Conservation (phyloP, 2,797 vertebrate genomes). For the Falco novaeseelandiae region DNA sequence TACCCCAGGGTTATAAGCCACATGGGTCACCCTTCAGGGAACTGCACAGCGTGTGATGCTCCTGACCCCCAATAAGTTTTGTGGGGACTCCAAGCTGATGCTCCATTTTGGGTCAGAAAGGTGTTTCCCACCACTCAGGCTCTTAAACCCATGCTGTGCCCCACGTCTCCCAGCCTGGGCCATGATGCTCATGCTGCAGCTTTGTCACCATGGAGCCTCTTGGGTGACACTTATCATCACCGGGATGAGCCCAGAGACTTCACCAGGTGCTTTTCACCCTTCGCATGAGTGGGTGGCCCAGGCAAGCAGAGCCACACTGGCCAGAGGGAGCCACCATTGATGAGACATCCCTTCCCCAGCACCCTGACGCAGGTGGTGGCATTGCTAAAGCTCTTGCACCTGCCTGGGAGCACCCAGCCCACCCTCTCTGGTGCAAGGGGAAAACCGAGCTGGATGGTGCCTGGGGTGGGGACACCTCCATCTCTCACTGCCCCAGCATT, state of each 20-base stretch:
- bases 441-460: background rate
- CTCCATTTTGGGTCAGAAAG: background rate
- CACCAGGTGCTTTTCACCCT: background rate
- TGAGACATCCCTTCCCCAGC: background rate
- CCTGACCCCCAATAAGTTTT: background rate
- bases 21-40: background rate
- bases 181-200: rapidly evolving
- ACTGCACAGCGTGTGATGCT: background rate
- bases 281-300: background rate
- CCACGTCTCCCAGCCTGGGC: background rate
- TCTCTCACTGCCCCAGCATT: background rate
- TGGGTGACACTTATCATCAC: rapidly evolving
- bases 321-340: too few relatives aligned
- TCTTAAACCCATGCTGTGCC: background rate
- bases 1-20: background rate
- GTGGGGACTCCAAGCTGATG: background rate
- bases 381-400: background rate
- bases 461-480: background rate
- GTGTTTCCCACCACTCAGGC: background rate
- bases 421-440: background rate
- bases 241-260: background rate
- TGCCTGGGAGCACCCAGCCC: rapidly evolving
- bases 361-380: rapidly evolving
- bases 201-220: background rate
- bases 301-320: background rate